Percentiles rank a stretch among this genome's conserved stretches.
These are phyloP conservation scores for Spatulosminthurus flaviceps DNA, from an alignment of 2,888 invertebrate genomes.

Conservation along the genomic window DNA sequence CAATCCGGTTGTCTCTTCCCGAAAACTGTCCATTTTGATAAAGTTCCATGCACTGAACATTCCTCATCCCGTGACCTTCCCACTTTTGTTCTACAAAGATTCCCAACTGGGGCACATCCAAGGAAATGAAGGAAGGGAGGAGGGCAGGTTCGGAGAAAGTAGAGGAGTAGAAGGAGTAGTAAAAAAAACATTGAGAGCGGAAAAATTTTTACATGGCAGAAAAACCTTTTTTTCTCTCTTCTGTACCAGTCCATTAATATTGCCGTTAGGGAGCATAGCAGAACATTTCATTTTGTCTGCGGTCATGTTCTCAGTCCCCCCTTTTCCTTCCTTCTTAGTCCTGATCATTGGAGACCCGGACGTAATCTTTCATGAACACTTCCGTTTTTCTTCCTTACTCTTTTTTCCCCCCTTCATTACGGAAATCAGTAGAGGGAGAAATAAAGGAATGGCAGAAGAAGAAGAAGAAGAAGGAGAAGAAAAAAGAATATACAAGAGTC, in stretches of 20 bases:
- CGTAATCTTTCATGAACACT: constrained; percentile 42
- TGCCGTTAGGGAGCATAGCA: not conserved
- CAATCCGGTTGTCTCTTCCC: not conserved
- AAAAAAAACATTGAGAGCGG: not conserved
- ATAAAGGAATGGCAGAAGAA: not conserved
- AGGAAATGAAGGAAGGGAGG: no score
- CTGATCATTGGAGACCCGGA: constrained; percentile 24
- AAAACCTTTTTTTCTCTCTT: not conserved
- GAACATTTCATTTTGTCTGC: constrained; percentile 23
- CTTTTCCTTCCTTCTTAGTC: constrained; percentile 24
- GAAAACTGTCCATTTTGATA: constrained; percentile 23
- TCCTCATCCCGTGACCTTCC: constrained; percentile 15
- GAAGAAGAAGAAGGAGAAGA: not conserved
- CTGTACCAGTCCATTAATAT: not conserved
- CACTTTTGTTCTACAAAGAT: not conserved
- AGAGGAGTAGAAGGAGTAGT: not conserved
- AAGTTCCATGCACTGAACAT: not conserved
- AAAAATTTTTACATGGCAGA: not conserved
- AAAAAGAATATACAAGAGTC: constrained; percentile 4
- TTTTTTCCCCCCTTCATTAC: not conserved
- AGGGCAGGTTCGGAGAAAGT: no score
- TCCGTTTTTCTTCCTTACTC: constrained; percentile 29
- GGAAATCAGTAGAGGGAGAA: not conserved
- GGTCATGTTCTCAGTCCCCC: constrained; percentile 32
- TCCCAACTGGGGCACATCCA: not conserved